Evolutionary conservation across 2,797 vertebrate species (phyloP), one percentile per base, ranked within the genome.

Genomic region (Hephaestus fuliginosus): DNA sequence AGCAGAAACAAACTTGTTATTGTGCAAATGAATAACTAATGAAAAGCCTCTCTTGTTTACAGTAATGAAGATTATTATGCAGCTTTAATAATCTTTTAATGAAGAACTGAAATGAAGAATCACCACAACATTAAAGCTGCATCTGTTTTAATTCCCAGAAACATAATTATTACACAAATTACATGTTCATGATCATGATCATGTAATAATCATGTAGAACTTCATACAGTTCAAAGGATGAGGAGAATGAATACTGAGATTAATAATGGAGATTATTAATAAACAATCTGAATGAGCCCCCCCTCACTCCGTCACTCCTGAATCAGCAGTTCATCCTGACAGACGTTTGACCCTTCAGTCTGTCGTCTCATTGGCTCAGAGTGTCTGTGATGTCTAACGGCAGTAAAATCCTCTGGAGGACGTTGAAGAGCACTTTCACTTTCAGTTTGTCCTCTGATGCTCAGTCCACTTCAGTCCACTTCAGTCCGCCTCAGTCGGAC

Each of bases 281-380:
- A 36, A 36, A 36, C 33, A 36, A 36, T 36, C 33, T 36, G 33
- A 36, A 41, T 44, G 25, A 25, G 25, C 25, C 25, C 25, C 25
- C 25, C 25, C 25, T 1, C 25, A 44, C 43, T 13, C 43, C 43
- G 13, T 44, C 43, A 44, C 4, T 44, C 43, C 51, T 43, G 41
- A 36, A 36, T 36, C 33, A 36, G 33, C 33, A 4, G 33, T 36
- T 36, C 33, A 36, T 36, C 33, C 33, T 36, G 33, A 36, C 33
- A 36, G 33, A 36, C 11, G n/a, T 41, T 20, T n/a, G 5, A 20
- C 18, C 3, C 36, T 3, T 11, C 39, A 62, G 33, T 3, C 15
- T 64, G 43, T 30, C 36, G 4, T 65, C 63, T 65, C 44, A 65
- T 65, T 65, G 63, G 63, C 63, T 49, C 25, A 49, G 25, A 49